Base-by-base conservation (phyloP, 2,888 invertebrate genomes). In the Ceratothoa steindachneri region DNA sequence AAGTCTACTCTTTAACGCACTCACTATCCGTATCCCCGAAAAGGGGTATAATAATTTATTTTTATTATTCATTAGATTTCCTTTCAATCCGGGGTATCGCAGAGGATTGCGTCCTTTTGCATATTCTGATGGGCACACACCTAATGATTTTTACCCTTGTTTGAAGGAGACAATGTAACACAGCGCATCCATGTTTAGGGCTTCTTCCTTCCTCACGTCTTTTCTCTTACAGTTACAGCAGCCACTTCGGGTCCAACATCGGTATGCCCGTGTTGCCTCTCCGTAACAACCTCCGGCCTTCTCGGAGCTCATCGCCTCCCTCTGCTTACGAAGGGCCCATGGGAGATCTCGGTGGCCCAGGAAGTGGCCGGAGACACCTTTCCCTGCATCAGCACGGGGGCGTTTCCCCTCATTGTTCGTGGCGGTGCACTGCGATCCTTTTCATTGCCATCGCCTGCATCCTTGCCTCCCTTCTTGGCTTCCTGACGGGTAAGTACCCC, bases 401-500 rank as follows among this genome's bases (percentile, higher is more conserved):
- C 12, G 53, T 31, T n/a, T 41, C 29, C 51, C 72, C 72, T 7
- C 72, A 53, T 69, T 96, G 96, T 86, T 92, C 93, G 80, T 95
- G 95, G 93, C 92, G 92, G 85, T 93, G 95, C 86, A 90, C 93
- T 81, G 93, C 95, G 80, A 91, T 96, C 84, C 89, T 91, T 81
- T 91, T 93, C 84, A 91, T 94, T 84, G 89, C 93, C 85, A 88
- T 94, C 82, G 90, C 92, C 82, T 89, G 93, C 82, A 88, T 93
- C 83, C 88, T 95, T 82, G 89, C 91, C 83, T 91, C 93, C 81
- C 90, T 92, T 81, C 88, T 94, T 81, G 90, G 91, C 81, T 93
- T 93, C 86, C 90, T 95, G 87, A 91, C 92, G 87, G 93, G 94
- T 94, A 86, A 87, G 85, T 82, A 73, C 41, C 15, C 9, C n/a